Conservation (phyloP, 2,797 vertebrate genomes). For the Xenentodon cancila region DNA sequence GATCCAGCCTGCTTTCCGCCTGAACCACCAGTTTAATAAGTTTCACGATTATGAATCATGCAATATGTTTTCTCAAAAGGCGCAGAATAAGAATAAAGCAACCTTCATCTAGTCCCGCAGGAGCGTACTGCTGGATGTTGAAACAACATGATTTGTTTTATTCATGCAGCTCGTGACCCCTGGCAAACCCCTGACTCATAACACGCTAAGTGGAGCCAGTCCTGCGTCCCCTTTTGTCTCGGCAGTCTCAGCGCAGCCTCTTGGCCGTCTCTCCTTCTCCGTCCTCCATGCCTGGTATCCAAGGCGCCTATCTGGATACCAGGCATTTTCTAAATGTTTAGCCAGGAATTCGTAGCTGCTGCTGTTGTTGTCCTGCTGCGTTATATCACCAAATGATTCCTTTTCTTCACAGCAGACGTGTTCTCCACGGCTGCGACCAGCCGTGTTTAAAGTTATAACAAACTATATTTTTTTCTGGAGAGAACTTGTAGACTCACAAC, state of each 20-base stretch:
- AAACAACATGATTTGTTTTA: conserved; percentile 62
- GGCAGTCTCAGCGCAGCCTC: conserved; percentile 33
- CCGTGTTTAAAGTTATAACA: background rate
- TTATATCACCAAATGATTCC: conserved; percentile 22
- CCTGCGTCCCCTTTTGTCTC: conserved; percentile 35
- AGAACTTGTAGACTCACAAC: too few relatives aligned
- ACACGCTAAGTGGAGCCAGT: conserved; percentile 54
- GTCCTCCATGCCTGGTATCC: conserved; percentile 52
- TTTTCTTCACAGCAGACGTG: conserved; percentile 3
- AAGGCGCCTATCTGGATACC: conserved; percentile 70
- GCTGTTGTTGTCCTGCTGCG: conserved; percentile 35
- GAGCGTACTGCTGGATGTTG: conserved; percentile 35
- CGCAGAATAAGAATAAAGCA: conserved; percentile 34
- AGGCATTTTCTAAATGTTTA: conserved; percentile 72
- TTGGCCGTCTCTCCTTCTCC: conserved; percentile 24
- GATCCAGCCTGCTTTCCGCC: conserved; percentile 38
- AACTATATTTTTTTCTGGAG: too few relatives aligned
- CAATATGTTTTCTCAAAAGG: conserved; percentile 30
- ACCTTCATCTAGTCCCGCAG: conserved; percentile 31
- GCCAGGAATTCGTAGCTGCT: conserved; percentile 49
- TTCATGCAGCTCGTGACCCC: conserved; percentile 65
- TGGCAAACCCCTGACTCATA: conserved; percentile 65
- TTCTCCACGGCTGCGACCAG: background rate
- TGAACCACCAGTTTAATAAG: conserved; percentile 56
- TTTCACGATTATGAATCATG: conserved; percentile 51